phyloP scores from a whole-genome alignment of 2,113 vertebrate genomes.

The Suricata suricatta region DNA sequence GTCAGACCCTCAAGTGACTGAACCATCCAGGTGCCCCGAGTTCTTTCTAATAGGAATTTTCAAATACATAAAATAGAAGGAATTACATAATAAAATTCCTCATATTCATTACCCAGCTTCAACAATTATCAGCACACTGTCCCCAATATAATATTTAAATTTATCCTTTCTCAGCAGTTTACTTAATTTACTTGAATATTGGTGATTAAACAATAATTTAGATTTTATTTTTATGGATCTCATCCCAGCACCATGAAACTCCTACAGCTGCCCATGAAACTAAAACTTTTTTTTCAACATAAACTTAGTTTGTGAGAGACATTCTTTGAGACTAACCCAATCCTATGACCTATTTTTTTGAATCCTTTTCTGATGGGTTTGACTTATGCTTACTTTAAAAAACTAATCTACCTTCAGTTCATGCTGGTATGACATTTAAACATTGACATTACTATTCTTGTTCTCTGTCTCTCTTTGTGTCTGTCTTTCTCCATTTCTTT shows the following conservation, averaged over 20 bases:
- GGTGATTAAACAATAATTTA: neutral
- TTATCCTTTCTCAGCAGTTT: neutral
- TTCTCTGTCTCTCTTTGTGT: neutral
- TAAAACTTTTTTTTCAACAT: neutral
- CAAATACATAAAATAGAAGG: neutral
- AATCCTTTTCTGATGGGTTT: neutral
- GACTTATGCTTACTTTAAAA: neutral
- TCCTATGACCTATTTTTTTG: neutral
- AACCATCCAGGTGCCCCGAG: neutral
- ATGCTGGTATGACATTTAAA: neutral
- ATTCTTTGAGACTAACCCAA: neutral
- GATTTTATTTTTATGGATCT: neutral
- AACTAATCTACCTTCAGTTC: neutral
- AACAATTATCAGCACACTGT: neutral
- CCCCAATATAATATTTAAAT: neutral
- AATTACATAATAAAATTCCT: neutral
- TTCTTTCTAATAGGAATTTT: neutral
- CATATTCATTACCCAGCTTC: neutral
- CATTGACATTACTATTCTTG: neutral
- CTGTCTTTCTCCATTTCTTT: neutral
- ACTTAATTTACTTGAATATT: neutral
- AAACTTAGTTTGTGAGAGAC: neutral
- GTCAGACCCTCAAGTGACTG: too few relatives aligned
- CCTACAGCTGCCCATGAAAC: neutral
- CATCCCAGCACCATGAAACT: neutral